These are phyloP conservation scores for Centruroides vittatus DNA, from an alignment of 1,140 invertebrate species.

Conservation along the genomic window DNA sequence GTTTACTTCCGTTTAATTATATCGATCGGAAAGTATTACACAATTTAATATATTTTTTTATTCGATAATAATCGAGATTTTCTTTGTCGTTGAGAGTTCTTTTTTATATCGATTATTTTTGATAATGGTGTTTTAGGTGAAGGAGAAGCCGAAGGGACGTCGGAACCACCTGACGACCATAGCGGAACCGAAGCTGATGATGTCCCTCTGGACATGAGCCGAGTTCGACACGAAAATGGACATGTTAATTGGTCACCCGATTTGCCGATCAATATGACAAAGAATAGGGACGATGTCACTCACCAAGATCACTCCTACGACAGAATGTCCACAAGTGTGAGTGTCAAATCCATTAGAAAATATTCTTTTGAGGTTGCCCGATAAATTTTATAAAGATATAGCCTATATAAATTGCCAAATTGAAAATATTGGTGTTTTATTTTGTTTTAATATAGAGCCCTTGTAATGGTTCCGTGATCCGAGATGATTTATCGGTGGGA, in stretches of 20 bases:
- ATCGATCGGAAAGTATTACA: no score
- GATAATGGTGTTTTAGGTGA: neutral
- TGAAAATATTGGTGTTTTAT: neutral
- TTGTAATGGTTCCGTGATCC: conserved; percentile 19
- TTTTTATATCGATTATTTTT: no score
- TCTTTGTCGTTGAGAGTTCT: no score
- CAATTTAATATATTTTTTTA: no score
- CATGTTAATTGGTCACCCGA: neutral
- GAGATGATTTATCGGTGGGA: conserved; percentile 8
- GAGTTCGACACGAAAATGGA: neutral
- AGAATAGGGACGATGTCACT: conserved; percentile 5
- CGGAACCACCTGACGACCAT: neutral
- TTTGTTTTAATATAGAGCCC: conserved; percentile 22
- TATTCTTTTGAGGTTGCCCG: neutral
- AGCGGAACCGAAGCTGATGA: neutral
- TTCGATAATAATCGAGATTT: no score
- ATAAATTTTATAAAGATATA: neutral
- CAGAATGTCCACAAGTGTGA: conserved; percentile 7
- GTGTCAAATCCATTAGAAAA: neutral
- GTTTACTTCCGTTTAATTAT: no score
- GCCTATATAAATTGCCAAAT: neutral
- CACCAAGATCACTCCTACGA: conserved; percentile 15
- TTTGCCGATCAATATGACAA: conserved; percentile 15
- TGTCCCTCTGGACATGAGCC: neutral
- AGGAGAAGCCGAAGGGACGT: neutral